Evolutionary conservation across 2,888 invertebrate genomes (phyloP).

Genomic region (Drepana falcataria): DNA sequence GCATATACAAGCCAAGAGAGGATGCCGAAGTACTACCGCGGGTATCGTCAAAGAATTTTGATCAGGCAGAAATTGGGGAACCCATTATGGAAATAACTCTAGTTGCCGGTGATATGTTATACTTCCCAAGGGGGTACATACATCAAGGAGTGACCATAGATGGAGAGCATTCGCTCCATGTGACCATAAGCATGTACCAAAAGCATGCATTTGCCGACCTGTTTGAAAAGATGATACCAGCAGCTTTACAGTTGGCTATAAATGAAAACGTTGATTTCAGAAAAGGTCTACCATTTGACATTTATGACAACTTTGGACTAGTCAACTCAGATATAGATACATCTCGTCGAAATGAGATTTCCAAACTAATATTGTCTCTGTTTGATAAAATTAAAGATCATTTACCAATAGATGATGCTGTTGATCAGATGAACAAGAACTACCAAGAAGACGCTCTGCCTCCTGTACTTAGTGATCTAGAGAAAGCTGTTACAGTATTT

Average conservation of each 20-base stretch:
- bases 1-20: slow-evolving; percentile 88
- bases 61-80: slow-evolving; percentile 84
- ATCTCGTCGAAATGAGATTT: slow-evolving; percentile 68
- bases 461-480: slow-evolving; percentile 83
- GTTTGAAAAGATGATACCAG: slow-evolving; percentile 87
- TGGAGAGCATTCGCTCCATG: slow-evolving; percentile 92
- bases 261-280: slow-evolving; percentile 84
- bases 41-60: slow-evolving; percentile 89
- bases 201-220: slow-evolving; percentile 94
- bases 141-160: slow-evolving; percentile 90
- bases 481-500: slow-evolving; percentile 83
- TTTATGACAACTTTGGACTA: slow-evolving; percentile 85
- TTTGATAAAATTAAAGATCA: slow-evolving; percentile 79
- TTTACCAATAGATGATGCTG: slow-evolving; percentile 86
- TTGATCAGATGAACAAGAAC: slow-evolving; percentile 91
- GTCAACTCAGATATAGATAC: slow-evolving; percentile 79
- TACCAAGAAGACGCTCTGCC: slow-evolving; percentile 93
- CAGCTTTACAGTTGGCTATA: slow-evolving; percentile 86
- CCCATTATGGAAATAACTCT: slow-evolving; percentile 89
- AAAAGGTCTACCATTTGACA: slow-evolving; percentile 88
- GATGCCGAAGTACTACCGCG: slow-evolving; percentile 85
- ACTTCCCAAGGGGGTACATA: slow-evolving; percentile 93
- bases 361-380: slow-evolving; percentile 71
- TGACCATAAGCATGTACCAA: slow-evolving; percentile 96
- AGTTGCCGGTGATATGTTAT: slow-evolving; percentile 93